Evolutionary conservation across 2,113 vertebrate genomes (phyloP).

Genomic region (Charina bottae): DNA sequence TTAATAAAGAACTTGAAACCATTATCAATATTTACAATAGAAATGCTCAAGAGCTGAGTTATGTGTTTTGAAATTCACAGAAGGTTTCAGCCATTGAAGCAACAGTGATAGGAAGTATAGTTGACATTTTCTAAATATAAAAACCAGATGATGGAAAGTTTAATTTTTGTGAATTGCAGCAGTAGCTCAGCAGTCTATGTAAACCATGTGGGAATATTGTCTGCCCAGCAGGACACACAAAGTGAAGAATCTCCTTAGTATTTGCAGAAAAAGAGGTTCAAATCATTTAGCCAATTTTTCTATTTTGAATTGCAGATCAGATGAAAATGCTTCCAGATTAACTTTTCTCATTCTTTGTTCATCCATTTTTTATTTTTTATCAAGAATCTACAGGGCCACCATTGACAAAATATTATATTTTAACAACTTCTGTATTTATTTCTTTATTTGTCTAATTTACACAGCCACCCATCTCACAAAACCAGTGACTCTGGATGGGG

Average conservation of each 20-base stretch:
- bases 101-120: slow-evolving; percentile 72
- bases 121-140: slow-evolving; percentile 74
- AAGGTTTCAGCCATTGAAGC: slow-evolving; percentile 68
- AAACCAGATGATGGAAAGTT: slow-evolving; percentile 77
- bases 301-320: slow-evolving; percentile 29
- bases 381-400: neutral
- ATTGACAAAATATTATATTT: neutral
- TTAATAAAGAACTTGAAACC: slow-evolving; percentile 79
- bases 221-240: slow-evolving; percentile 40
- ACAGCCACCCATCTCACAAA: too few species aligned
- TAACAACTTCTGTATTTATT: neutral
- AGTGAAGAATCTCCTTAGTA: slow-evolving; percentile 39
- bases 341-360: neutral
- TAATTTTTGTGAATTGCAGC: slow-evolving; percentile 67
- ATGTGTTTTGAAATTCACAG: slow-evolving; percentile 72
- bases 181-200: slow-evolving; percentile 62
- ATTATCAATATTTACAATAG: slow-evolving; percentile 79
- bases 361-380: neutral
- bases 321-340: neutral
- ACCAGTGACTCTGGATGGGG: too few species aligned
- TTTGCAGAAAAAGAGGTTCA: slow-evolving; percentile 56
- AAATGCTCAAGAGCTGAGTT: slow-evolving; percentile 74
- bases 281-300: slow-evolving; percentile 22
- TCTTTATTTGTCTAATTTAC: too few species aligned
- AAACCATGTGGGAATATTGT: slow-evolving; percentile 60